Evolutionary conservation across 2,113 vertebrate genomes (phyloP).

Genomic region (Paramormyrops kingsleyae): DNA sequence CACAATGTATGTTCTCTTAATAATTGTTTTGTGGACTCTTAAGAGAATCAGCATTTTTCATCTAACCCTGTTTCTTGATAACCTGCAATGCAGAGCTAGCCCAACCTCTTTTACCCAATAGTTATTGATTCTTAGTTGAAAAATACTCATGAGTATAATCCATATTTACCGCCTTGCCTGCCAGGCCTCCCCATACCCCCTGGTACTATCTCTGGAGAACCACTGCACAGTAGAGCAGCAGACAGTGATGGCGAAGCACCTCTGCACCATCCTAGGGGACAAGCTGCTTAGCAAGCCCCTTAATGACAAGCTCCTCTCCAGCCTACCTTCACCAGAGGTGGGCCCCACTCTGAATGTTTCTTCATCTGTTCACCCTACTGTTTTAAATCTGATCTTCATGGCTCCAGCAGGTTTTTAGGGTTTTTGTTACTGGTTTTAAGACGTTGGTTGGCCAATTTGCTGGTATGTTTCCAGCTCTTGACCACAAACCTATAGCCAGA

Average conservation of each 20-base stretch:
- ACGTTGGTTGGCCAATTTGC: not conserved
- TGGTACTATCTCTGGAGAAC: conserved; percentile 94
- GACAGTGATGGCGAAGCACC: conserved; percentile 74
- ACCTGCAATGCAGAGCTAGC: not conserved
- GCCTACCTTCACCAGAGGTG: conserved; percentile 84
- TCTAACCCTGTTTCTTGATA: not conserved
- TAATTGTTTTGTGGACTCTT: not conserved
- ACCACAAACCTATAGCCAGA: not conserved
- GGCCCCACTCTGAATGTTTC: conserved; percentile 8
- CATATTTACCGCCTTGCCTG: not conserved
- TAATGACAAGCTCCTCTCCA: conserved; percentile 36
- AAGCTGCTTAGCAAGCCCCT: conserved; percentile 70
- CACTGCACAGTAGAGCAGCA: conserved; percentile 93
- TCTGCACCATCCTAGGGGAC: conserved; percentile 78
- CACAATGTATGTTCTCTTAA: not conserved
- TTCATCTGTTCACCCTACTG: not conserved
- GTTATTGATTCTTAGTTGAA: not conserved
- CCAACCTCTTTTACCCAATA: not conserved
- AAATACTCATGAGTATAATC: not conserved
- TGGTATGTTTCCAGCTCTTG: not conserved
- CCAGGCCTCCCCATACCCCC: conserved; percentile 81
- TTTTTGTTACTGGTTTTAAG: not conserved
- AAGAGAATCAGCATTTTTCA: not conserved
- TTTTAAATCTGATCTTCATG: not conserved
- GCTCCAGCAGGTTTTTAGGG: not conserved